Percentiles rank a stretch among this genome's conserved stretches.
These are phyloP conservation scores for Poeciliopsis turneri DNA, from an alignment of 2,797 vertebrate genomes.

Conservation along the genomic window DNA sequence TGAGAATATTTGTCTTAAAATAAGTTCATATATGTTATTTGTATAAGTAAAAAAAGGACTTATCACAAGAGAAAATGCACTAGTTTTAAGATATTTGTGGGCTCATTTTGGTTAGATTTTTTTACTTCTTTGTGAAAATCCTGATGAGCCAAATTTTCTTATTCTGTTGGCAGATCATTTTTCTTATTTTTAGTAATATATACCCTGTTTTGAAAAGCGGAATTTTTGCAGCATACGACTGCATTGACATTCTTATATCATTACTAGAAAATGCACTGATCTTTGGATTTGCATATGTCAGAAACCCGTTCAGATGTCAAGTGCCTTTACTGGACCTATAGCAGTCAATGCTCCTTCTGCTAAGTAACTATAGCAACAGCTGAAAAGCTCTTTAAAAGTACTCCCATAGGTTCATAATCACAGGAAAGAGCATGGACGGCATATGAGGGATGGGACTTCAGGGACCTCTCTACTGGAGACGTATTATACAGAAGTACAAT, in stretches of 20 bases:
- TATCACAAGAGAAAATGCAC: too few species aligned
- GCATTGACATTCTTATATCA: background rate
- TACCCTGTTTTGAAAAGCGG: too few species aligned
- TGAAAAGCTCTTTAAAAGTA: constrained; percentile 35
- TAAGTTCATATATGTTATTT: too few species aligned
- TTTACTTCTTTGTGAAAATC: too few species aligned
- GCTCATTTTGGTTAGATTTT: too few species aligned
- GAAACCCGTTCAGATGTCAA: constrained; percentile 36
- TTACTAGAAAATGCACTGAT: background rate
- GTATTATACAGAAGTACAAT: constrained; percentile 17
- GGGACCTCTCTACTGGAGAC: constrained; percentile 19
- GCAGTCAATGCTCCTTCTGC: constrained; percentile 26
- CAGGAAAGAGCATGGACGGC: constrained; percentile 45
- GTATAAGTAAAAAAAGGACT: too few species aligned
- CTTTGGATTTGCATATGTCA: constrained; percentile 6
- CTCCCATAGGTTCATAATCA: constrained; percentile 38
- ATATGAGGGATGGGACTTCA: constrained; percentile 32
- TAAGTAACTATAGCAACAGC: constrained; percentile 69
- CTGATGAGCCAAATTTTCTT: too few species aligned
- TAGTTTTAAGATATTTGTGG: too few species aligned
- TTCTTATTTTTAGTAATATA: too few species aligned
- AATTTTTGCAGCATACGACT: background rate
- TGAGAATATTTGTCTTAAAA: too few species aligned
- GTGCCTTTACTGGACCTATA: constrained; percentile 36
- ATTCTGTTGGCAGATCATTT: too few species aligned